Evolutionary conservation across 2,797 vertebrate species (phyloP), one percentile per base, ranked within the genome.

Genomic region (Alca torda): DNA sequence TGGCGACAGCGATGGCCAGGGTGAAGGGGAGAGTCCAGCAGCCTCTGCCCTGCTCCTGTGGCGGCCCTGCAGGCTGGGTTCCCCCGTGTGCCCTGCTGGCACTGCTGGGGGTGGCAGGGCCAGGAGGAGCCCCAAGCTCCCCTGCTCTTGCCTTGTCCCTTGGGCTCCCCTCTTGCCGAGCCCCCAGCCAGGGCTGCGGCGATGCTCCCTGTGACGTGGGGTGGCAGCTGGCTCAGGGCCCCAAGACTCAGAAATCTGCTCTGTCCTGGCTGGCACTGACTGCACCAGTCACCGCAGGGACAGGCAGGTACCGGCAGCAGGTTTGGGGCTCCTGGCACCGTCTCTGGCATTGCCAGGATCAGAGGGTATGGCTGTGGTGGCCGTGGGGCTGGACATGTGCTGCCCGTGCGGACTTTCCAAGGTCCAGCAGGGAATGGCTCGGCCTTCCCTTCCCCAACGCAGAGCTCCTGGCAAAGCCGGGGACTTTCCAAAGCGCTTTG

Each of bases 401-500:
- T 79, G 76, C 51, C 67, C 7, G 2, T 0, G 0, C 0, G 1
- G 67, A 63, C 28, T 88, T 90, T 70, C 81, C 48, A 35, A 31
- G 53, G 45, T 87, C 68, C 2, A 1, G 6, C 30, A 48, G 48
- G 72, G 89, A 82, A 89, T 57, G 33, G 64, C 33, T 89, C 0
- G 1, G 25, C 41, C 45, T 90, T 95, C 84, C 89, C 93, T 90
- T 74, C 68, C 75, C 50, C 1, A 0, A n/a, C 0, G 0, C 56
- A 25, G 37, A 89, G 65, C 57, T 91, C 64, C 57, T 87, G 89
- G 92, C 37, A 79, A 77, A 70, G 84, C 77, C 0, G 2, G 81
- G 96, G 91, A 87, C 80, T 96, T 97, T 85, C 88, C 91, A 41
- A 79, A 89, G 57, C 1, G 3, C 81, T 95, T 90, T 94, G 86